Percentiles rank a stretch among this genome's conserved stretches.
phyloP scores from a whole-genome alignment of 2,113 vertebrate species.

The Sceloporus tristichus region DNA sequence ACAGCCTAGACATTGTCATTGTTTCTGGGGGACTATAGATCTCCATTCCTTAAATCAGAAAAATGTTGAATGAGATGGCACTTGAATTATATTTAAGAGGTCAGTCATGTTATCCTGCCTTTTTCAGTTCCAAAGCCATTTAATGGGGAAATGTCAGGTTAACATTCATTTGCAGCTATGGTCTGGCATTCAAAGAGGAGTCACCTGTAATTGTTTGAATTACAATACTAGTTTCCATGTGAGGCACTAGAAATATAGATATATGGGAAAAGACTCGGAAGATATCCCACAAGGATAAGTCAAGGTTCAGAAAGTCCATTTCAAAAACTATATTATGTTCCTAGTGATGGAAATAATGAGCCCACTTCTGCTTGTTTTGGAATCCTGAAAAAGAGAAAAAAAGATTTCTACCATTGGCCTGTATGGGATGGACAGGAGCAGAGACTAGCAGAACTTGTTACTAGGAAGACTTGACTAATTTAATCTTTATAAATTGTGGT shows the following conservation, averaged over 20 bases:
- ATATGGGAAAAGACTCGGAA: neutral
- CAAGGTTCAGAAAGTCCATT: neutral
- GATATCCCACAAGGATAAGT: neutral
- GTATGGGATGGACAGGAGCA: neutral
- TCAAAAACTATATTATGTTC: neutral
- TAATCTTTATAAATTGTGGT: neutral
- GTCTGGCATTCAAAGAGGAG: neutral
- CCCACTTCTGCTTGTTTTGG: neutral
- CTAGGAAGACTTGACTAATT: neutral
- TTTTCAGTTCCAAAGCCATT: neutral
- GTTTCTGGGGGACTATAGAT: constrained; percentile 8
- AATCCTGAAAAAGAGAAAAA: neutral
- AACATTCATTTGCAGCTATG: constrained; percentile 13
- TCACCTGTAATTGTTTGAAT: constrained; percentile 7
- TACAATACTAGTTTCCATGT: neutral
- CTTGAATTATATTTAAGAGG: constrained; percentile 21
- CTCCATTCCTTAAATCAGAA: constrained; percentile 14
- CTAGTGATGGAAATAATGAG: neutral
- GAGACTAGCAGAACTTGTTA: neutral
- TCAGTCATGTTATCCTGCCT: neutral
- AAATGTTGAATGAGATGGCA: neutral
- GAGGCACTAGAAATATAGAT: neutral
- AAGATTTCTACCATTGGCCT: neutral
- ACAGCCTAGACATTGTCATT: neutral
- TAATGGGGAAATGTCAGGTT: neutral